These are phyloP conservation scores for Athene noctua DNA, from an alignment of 2,113 vertebrate genomes.

Conservation along the genomic window DNA sequence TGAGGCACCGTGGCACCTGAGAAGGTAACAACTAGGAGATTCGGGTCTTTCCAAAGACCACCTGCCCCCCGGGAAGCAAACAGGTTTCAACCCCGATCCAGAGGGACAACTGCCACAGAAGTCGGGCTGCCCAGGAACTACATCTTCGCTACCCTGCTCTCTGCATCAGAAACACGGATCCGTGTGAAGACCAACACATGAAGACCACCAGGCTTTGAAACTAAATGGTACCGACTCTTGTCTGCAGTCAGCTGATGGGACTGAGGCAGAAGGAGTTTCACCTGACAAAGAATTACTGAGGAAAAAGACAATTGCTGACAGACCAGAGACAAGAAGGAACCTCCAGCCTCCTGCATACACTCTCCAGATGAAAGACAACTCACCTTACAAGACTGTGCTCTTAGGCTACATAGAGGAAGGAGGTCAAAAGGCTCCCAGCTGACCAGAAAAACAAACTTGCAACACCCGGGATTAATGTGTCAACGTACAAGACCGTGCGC, in stretches of 20 bases:
- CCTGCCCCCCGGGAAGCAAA: too few relatives aligned
- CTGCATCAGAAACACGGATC: not conserved
- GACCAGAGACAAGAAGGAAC: not conserved
- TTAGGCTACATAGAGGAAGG: not conserved
- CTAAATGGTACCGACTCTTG: not conserved
- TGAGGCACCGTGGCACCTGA: not conserved
- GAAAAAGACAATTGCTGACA: not conserved
- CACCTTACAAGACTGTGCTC: not conserved
- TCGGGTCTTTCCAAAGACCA: not conserved
- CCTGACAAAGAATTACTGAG: not conserved
- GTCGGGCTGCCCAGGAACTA: not conserved
- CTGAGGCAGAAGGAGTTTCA: not conserved
- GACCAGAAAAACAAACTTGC: too few relatives aligned
- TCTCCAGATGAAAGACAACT: not conserved
- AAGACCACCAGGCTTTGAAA: not conserved
- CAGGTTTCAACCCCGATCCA: too few relatives aligned
- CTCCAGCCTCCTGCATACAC: not conserved
- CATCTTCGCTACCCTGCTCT: not conserved
- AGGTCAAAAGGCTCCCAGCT: not conserved
- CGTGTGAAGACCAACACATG: too few relatives aligned
- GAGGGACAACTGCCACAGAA: not conserved
- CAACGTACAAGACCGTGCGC: not conserved
- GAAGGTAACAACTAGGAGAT: not conserved
- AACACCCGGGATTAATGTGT: not conserved
- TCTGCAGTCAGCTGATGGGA: not conserved